These are phyloP conservation scores for Pedionomus torquatus DNA, from an alignment of 2,113 vertebrate species.

Conservation along the genomic window DNA sequence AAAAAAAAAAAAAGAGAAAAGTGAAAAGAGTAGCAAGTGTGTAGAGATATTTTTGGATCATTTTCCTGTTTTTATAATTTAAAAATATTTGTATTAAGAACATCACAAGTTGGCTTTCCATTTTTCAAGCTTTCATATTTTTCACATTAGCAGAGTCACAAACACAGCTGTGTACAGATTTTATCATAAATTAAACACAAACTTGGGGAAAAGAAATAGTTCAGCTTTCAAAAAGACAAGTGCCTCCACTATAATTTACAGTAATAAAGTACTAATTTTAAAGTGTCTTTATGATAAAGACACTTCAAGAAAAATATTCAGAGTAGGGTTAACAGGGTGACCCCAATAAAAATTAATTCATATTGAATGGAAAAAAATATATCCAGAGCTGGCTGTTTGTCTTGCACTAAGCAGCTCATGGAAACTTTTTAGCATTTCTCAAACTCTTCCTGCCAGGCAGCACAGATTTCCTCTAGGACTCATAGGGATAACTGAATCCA, in stretches of 20 bases:
- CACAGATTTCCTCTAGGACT: background rate
- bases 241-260: background rate
- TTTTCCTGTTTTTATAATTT: background rate
- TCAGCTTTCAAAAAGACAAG: background rate
- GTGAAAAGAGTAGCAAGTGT: background rate
- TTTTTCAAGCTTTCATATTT: background rate
- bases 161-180: background rate
- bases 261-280: background rate
- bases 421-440: background rate
- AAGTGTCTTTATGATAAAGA: background rate
- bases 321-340: background rate
- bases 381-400: fast-evolving
- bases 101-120: background rate
- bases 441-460: background rate
- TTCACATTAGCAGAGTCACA: background rate
- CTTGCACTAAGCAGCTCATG: background rate
- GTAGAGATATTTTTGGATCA: background rate
- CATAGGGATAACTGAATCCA: background rate
- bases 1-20: background rate
- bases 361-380: background rate
- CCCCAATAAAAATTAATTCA: background rate
- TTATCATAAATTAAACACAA: background rate
- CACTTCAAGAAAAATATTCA: background rate
- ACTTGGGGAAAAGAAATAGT: background rate
- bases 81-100: background rate